Evolutionary conservation across 2,797 vertebrate species (phyloP).

Genomic region (Phrynocephalus forsythii): DNA sequence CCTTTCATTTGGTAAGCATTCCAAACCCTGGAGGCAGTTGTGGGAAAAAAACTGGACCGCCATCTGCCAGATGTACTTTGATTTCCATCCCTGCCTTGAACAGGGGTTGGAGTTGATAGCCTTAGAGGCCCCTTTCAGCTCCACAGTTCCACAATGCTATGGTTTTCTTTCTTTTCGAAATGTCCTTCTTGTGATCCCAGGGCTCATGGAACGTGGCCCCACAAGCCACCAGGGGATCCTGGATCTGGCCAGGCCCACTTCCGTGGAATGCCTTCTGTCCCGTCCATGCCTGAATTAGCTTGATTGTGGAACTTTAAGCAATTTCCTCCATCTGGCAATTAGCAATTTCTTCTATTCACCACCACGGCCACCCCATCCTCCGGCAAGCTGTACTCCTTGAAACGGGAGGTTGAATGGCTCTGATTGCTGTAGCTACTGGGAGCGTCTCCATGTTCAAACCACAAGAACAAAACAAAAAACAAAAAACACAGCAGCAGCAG

Average conservation of each 20-base stretch:
- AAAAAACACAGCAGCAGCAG: not conserved
- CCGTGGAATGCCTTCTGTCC: not conserved
- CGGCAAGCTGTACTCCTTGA: not conserved
- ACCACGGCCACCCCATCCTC: too few species aligned
- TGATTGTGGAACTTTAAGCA: not conserved
- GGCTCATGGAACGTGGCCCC: not conserved
- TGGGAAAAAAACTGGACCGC: too few species aligned
- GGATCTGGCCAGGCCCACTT: too few species aligned
- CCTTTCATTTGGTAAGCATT: not conserved
- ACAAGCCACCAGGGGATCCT: not conserved
- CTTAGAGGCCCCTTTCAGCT: too few species aligned
- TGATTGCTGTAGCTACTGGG: not conserved
- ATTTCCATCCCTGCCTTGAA: too few species aligned
- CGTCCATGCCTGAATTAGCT: not conserved
- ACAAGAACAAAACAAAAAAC: not conserved
- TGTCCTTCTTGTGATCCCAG: too few species aligned
- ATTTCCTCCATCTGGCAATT: constrained; percentile 16
- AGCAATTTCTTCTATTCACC: constrained; percentile 31
- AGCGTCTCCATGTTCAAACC: not conserved
- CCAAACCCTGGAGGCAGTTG: too few species aligned
- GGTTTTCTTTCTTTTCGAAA: not conserved
- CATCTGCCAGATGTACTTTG: too few species aligned
- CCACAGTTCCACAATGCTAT: too few species aligned
- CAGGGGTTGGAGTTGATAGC: too few species aligned
- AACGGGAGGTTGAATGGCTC: not conserved